Percentiles rank a stretch among this genome's conserved stretches.
Evolutionary conservation across 1,140 invertebrate species (phyloP).

Genomic region (Heliconius congener): DNA sequence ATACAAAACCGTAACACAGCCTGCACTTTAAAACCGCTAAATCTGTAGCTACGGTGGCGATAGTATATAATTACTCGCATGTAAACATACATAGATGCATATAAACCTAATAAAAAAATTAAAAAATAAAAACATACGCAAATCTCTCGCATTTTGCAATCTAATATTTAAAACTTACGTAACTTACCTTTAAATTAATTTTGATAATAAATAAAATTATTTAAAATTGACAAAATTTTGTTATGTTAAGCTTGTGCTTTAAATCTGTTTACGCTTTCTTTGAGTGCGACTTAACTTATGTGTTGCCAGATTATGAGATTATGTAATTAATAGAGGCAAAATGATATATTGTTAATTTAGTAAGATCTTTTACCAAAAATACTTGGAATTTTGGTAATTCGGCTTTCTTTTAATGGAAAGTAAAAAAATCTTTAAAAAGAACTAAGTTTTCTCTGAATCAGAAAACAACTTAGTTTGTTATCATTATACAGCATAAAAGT

Average conservation of each 20-base stretch:
- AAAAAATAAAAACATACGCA: too few species aligned
- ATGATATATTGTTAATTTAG: not conserved
- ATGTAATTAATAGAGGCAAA: not conserved
- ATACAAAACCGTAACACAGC: too few species aligned
- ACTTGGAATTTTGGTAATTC: too few species aligned
- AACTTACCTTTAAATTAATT: not conserved
- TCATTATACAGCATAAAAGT: not conserved
- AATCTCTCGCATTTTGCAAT: not conserved
- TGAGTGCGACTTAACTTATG: not conserved
- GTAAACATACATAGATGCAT: too few species aligned
- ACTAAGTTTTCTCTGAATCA: not conserved
- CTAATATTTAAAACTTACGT: not conserved
- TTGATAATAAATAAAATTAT: not conserved
- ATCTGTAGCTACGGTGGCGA: too few species aligned
- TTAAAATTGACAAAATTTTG: not conserved
- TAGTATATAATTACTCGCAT: too few species aligned
- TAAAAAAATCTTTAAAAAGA: not conserved
- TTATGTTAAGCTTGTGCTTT: not conserved
- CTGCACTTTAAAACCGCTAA: too few species aligned
- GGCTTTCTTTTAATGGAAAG: not conserved
- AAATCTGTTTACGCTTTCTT: not conserved
- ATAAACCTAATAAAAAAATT: too few species aligned
- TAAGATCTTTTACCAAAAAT: not conserved
- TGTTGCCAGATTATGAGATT: constrained; percentile 2
- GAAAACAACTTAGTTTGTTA: not conserved